Evolutionary conservation across 2,888 invertebrate genomes (phyloP), one percentile per base, ranked within the genome.

Genomic region (Acanthoscelides obtectus): DNA sequence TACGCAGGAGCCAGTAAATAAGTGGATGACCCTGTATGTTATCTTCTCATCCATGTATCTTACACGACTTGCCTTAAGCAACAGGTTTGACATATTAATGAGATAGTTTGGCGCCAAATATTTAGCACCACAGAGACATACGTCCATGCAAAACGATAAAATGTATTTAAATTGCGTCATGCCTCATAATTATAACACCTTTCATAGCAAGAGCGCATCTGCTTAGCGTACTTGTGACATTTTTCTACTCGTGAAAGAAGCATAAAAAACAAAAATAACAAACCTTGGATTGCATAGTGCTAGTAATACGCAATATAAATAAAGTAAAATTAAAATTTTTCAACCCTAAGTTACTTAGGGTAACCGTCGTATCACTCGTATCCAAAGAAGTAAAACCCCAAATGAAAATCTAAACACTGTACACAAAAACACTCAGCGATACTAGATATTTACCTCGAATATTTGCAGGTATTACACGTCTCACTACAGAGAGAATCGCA

Each of bases 381-480:
- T 45, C 45, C 45, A 25, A 6, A 6, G 17, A 45, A 45, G 25
- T 25, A 3, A 6, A n/a, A 25, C 25, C 25, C 25, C 25, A 25
- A 25, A 25, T 25, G 45, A 45, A 45, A 45, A 45, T 45, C 6
- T 45, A 45, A 45, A 45, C 45, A 45, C 45, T 45, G 45, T 45
- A 45, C 45, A 45, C 45, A 45, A 45, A 45, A 45, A 45, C 45
- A 45, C 45, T 12, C 45, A 12, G 45, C 12, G 45, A 45, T 45
- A 6, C 45, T 12, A 70, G 66, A 71, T 75, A 77, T 75, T 80
- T 85, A 86, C 86, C 86, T 86, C 78, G 86, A 83, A 80, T 84
- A 86, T 75, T 86, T 84, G 77, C 84, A 87, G 77, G 84, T 82
- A 74, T 86, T 85, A 79, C 85, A 86, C 66, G 75, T 70, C 70